Conservation (phyloP, 2,888 invertebrate species). For the Cactoblastis cactorum region DNA sequence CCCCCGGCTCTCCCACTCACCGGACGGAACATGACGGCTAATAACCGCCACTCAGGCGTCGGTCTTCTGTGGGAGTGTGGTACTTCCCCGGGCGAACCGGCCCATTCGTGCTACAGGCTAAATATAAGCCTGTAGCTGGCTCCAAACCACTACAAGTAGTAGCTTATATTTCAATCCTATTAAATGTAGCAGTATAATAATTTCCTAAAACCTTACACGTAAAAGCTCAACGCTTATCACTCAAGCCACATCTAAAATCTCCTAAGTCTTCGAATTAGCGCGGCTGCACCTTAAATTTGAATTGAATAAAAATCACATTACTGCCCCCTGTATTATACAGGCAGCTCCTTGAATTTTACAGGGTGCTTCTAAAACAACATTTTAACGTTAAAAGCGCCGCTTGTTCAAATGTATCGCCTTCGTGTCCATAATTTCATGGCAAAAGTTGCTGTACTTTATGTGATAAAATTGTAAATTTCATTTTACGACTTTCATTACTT, state of each 20-base stretch:
- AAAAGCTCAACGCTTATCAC: not conserved
- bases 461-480: slow-evolving; percentile 57
- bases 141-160: too few relatives aligned
- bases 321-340: slow-evolving; percentile 23
- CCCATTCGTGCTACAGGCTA: too few relatives aligned
- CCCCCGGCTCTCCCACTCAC: too few relatives aligned
- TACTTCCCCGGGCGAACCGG: too few relatives aligned
- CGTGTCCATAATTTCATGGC: slow-evolving; percentile 34
- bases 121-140: too few relatives aligned
- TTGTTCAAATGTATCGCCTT: slow-evolving; percentile 37
- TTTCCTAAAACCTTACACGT: too few relatives aligned
- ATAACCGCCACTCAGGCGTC: too few relatives aligned
- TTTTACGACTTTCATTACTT: slow-evolving; percentile 27
- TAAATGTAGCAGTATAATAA: too few relatives aligned
- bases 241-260: slow-evolving; percentile 20
- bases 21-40: too few relatives aligned
- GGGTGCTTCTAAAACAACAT: slow-evolving; percentile 31
- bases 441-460: slow-evolving; percentile 41
- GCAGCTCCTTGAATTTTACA: not conserved
- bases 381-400: slow-evolving; percentile 45
- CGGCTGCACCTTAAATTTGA: slow-evolving; percentile 43
- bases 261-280: slow-evolving; percentile 43
- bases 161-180: too few relatives aligned
- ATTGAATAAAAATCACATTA: slow-evolving; percentile 62
- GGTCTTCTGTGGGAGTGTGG: too few relatives aligned